phyloP scores from a whole-genome alignment of 2,113 vertebrate genomes.

The Panthera uncia region DNA sequence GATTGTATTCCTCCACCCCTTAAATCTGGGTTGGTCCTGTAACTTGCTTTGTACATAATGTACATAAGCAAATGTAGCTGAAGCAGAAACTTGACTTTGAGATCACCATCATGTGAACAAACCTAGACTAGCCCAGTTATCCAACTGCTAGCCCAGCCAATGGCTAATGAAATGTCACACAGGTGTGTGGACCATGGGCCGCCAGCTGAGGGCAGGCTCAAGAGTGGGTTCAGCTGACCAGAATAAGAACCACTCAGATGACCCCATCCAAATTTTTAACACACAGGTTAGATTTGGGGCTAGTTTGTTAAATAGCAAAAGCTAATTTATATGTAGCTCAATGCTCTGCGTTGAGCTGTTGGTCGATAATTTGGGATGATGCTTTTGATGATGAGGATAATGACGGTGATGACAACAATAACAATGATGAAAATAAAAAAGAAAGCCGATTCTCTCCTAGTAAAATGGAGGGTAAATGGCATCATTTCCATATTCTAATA shows the following conservation, averaged over 20 bases:
- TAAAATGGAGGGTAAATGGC: background rate
- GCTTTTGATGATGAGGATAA: background rate
- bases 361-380: background rate
- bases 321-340: background rate
- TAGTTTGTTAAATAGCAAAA: background rate
- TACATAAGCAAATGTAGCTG: background rate
- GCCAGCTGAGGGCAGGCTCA: background rate
- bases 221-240: background rate
- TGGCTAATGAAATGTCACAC: background rate
- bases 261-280: background rate
- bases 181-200: background rate
- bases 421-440: background rate
- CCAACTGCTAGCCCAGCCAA: background rate
- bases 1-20: background rate
- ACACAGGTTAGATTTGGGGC: background rate
- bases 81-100: background rate
- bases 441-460: background rate
- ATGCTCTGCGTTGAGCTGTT: background rate
- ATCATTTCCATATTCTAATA: background rate
- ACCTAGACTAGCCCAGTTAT: background rate
- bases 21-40: background rate
- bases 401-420: background rate
- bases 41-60: background rate
- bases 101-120: background rate
- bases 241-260: background rate